Evolutionary conservation across 2,113 vertebrate species (phyloP), one percentile per base, ranked within the genome.

Genomic region (Chaetodon auriga): DNA sequence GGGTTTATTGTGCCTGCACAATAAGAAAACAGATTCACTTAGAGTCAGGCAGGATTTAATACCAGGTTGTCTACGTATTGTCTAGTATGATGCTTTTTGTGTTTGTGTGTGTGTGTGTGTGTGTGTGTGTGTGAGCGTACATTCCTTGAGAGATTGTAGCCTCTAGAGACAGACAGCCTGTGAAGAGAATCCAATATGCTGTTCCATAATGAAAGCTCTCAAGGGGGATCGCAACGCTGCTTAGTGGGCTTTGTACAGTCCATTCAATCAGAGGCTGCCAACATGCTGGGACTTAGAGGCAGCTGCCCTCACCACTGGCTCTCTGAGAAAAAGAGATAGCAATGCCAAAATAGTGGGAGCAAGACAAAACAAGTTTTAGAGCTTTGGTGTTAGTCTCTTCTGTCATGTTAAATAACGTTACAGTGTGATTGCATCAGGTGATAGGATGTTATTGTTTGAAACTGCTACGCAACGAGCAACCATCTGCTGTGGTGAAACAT

Each of bases 141-240:
- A 77, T 87, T 87, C 65, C 80, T 68, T 58, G 55, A 77, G 81
- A 78, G 78, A 86, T 49, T 74, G 48, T 65, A 66, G 84, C 84
- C 83, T 87, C 78, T 45, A 81, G 87, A 87, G 89, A 87, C 85
- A 69, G 82, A 88, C 73, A 90, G 78, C 70, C 84, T 85, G 84
- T 83, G 87, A 93, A 87, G 87, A 91, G 85, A 92, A 93, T 92
- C 90, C 92, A 95, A 94, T 94, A 94, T 94, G 90, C 80, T 87
- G 90, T 91, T 89, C 86, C 86, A 86, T 94, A 93, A 94, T 95
- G 90, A 94, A 94, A 94, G 89, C 92, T 93, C 90, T 89, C 85
- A 84, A 86, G 90, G 83, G 90, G 92, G 91, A 92, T 92, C 72
- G 82, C 84, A 70, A 74, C 81, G 85, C 90, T 89, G 93, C 93